Percentiles rank a stretch among this genome's conserved stretches.
Evolutionary conservation across 2,888 invertebrate genomes (phyloP).

Genomic region (Netelia melanura): DNA sequence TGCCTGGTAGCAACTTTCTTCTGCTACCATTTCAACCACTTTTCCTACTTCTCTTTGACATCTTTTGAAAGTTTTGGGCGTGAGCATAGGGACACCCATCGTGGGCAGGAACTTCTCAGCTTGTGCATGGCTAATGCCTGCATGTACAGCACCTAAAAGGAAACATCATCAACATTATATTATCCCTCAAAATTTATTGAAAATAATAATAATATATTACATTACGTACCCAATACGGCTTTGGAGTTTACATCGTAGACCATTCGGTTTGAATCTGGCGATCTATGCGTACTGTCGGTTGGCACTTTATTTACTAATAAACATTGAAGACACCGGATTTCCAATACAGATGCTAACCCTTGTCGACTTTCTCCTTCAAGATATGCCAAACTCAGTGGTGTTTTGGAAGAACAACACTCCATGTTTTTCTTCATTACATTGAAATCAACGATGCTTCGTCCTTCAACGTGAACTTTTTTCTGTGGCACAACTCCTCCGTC

Average conservation of each 20-base stretch:
- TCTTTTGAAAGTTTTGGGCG: conserved; percentile 19
- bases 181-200: background rate
- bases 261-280: background rate
- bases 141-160: conserved; percentile 29
- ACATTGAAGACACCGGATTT: conserved; percentile 2
- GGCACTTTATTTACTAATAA: conserved; percentile 11
- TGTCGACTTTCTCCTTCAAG: background rate
- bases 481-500: conserved; percentile 6
- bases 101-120: conserved; percentile 26
- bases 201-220: background rate
- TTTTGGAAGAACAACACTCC: background rate
- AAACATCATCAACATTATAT: conserved; percentile 3
- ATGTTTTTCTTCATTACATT: background rate
- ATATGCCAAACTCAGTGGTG: background rate
- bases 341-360: conserved; percentile 8
- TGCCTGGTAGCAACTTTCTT: conserved; percentile 34
- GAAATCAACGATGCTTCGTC: conserved; percentile 1
- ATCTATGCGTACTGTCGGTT: background rate
- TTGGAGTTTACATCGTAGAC: conserved; percentile 5
- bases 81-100: conserved; percentile 17
- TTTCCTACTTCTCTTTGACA: conserved; percentile 41
- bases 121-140: conserved; percentile 23
- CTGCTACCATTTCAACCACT: conserved; percentile 30
- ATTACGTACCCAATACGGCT: conserved; percentile 1
- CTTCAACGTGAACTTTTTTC: background rate